These are phyloP conservation scores for Callithrix jacchus DNA, from an alignment of 2,113 vertebrate species.

Conservation along the genomic window DNA sequence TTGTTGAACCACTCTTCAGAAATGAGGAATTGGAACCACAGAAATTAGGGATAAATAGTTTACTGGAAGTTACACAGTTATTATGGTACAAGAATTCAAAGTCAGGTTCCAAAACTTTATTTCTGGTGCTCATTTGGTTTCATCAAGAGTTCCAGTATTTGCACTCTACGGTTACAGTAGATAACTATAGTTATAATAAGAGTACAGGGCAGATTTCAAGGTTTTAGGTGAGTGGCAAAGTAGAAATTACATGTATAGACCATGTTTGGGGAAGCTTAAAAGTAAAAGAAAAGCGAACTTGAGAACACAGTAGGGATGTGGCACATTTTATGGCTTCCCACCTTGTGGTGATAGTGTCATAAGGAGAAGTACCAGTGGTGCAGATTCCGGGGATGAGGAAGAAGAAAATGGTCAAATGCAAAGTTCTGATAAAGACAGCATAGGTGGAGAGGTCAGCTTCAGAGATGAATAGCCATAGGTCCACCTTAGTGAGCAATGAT, in stretches of 20 bases:
- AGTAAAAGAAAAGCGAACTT: background rate
- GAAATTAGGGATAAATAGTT: background rate
- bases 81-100: background rate
- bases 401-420: background rate
- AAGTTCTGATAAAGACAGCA: background rate
- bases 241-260: background rate
- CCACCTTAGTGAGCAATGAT: background rate
- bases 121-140: background rate
- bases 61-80: background rate
- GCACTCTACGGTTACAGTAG: too few species aligned
- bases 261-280: background rate
- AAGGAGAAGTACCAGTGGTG: background rate
- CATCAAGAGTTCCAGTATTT: background rate
- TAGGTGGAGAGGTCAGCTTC: background rate
- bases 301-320: background rate
- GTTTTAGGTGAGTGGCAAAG: background rate
- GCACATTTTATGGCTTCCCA: background rate
- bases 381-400: too few species aligned
- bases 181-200: background rate
- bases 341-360: background rate
- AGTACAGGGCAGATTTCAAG: background rate
- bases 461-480: background rate
- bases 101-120: background rate
- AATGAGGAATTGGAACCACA: background rate
- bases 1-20: background rate